phyloP scores from a whole-genome alignment of 2,888 invertebrate genomes.

The Drosophila merina region DNA sequence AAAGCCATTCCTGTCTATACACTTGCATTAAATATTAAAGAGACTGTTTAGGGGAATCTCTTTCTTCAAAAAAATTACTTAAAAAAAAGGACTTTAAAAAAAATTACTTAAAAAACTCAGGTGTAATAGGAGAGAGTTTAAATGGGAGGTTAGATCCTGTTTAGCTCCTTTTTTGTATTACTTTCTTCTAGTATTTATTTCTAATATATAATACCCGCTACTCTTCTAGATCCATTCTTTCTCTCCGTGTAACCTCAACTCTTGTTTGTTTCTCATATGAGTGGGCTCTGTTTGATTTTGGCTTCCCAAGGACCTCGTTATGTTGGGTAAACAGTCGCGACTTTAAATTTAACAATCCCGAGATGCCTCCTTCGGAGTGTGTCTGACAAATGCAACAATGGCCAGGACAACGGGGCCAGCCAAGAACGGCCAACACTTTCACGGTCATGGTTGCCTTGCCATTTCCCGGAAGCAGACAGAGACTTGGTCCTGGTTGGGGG shows the following conservation, averaged over 20 bases:
- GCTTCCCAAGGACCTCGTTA: conserved; percentile 53
- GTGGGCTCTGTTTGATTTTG: conserved; percentile 59
- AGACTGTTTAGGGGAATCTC: too few species aligned
- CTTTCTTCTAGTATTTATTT: neutral
- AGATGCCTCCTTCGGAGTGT: conserved; percentile 11
- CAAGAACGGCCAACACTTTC: conserved; percentile 48
- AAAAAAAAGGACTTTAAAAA: too few species aligned
- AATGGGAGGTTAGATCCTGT: neutral
- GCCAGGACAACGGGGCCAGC: conserved; percentile 48
- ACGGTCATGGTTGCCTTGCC: conserved; percentile 59
- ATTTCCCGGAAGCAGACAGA: conserved; percentile 53
- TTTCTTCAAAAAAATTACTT: neutral
- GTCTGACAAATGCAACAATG: conserved; percentile 54
- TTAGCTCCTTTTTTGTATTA: too few species aligned
- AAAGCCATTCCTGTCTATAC: neutral
- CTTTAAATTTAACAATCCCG: conserved; percentile 51
- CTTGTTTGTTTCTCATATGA: neutral
- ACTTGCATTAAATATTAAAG: conserved; percentile 9
- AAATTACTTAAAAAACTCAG: too few species aligned
- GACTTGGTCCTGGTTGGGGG: neutral
- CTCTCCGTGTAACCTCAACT: neutral
- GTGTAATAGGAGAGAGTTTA: neutral
- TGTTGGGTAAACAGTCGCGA: conserved; percentile 67
- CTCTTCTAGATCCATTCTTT: neutral
- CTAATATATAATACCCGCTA: neutral